phyloP scores from a whole-genome alignment of 2,113 vertebrate genomes.

The Xenopus borealis region DNA sequence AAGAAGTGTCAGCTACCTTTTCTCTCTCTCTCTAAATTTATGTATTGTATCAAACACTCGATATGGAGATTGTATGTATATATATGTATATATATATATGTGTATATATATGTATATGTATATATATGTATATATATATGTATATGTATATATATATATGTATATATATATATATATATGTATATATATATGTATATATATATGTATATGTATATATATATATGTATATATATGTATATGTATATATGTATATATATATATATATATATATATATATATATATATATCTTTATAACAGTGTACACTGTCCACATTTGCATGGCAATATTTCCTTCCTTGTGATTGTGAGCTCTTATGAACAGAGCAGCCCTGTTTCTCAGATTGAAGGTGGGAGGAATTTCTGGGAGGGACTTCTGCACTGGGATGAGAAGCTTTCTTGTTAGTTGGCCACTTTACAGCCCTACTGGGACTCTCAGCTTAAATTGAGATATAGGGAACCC shows the following conservation, averaged over 20 bases:
- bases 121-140: no score
- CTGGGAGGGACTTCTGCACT: constrained; percentile 27
- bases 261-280: not conserved
- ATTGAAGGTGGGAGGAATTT: constrained; percentile 7
- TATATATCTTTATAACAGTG: not conserved
- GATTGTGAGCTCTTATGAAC: constrained; percentile 41
- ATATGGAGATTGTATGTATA: no score
- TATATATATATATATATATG: not conserved
- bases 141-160: not conserved
- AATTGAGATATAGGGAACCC: constrained; percentile 18
- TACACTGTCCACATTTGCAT: not conserved
- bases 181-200: no score
- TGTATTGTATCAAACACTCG: no score
- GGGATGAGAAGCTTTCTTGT: constrained; percentile 40
- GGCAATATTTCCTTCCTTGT: not conserved
- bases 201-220: not conserved
- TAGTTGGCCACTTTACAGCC: constrained; percentile 31
- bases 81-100: no score
- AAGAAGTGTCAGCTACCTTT: no score
- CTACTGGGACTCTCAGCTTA: constrained; percentile 13
- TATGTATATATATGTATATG: no score
- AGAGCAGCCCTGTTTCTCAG: constrained; percentile 15
- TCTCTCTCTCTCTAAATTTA: no score
- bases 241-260: no score
- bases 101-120: not conserved